Evolutionary conservation across 2,113 vertebrate species (phyloP).

Genomic region (Pterocles orientalis): DNA sequence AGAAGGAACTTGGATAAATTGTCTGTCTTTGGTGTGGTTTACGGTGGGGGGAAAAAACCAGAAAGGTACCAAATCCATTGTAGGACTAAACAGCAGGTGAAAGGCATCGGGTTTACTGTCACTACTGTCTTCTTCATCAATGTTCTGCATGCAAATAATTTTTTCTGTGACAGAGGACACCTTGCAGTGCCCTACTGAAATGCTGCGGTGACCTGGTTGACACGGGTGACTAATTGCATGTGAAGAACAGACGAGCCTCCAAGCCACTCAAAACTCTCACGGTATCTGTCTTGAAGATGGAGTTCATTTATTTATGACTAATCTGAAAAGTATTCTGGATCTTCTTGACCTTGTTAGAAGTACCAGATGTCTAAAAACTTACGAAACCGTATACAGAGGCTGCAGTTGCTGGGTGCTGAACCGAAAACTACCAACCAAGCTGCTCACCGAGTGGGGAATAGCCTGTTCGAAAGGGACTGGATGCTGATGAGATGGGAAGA

Average conservation of each 20-base stretch:
- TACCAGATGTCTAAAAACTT: neutral
- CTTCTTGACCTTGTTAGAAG: neutral
- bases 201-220: neutral
- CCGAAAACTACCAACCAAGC: neutral
- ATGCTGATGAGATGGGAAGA: neutral
- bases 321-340: neutral
- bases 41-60: neutral
- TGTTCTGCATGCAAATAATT: neutral
- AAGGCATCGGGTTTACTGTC: neutral
- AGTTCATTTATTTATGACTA: neutral
- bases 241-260: neutral
- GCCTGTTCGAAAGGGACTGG: neutral
- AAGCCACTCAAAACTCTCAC: neutral
- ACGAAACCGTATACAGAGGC: fast-evolving
- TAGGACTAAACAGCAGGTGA: neutral
- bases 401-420: neutral
- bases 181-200: neutral
- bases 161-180: neutral
- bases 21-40: neutral
- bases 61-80: neutral
- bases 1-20: neutral
- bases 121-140: neutral
- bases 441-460: neutral
- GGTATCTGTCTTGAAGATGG: neutral
- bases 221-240: fast-evolving